A percentile compares a stretch with the other conserved stretches of the same genome.
Conservation (phyloP, 2,797 vertebrate species). For the Buceros bicornis region DNA sequence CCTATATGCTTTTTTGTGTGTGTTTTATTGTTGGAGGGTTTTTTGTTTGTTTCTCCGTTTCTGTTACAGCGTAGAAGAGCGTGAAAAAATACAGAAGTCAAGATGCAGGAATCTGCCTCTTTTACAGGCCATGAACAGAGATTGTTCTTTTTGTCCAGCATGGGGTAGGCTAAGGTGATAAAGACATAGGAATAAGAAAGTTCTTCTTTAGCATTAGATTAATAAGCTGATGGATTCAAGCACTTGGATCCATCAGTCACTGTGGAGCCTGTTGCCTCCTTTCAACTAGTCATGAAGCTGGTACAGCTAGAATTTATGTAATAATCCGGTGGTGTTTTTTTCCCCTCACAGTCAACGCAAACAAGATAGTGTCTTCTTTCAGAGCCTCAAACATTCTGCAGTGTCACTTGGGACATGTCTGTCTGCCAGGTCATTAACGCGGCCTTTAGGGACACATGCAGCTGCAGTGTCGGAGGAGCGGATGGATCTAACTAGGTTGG, state of each 20-base stretch:
- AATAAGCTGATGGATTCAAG: background rate
- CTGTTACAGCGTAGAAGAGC: background rate
- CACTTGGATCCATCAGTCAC: conserved; percentile 45
- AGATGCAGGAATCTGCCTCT: background rate
- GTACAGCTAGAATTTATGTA: conserved; percentile 55
- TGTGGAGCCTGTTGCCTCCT: conserved; percentile 30
- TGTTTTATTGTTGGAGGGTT: background rate
- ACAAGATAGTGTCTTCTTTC: conserved; percentile 58
- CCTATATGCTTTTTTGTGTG: background rate
- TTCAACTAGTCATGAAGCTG: conserved; percentile 55
- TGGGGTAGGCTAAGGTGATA: background rate
- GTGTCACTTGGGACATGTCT: conserved; percentile 33
- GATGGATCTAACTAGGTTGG: background rate
- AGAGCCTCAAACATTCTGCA: conserved; percentile 28
- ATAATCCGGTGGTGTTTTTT: conserved; percentile 31
- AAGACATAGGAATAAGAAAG: background rate
- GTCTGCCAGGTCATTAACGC: conserved; percentile 40
- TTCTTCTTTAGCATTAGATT: background rate
- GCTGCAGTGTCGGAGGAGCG: background rate
- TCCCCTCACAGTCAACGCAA: background rate
- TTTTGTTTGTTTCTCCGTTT: background rate
- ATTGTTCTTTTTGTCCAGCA: background rate
- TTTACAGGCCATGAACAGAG: background rate
- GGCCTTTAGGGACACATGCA: background rate
- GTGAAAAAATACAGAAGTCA: background rate